Evolutionary conservation across 1,140 invertebrate species (phyloP).

Genomic region (Saccostrea echinata): DNA sequence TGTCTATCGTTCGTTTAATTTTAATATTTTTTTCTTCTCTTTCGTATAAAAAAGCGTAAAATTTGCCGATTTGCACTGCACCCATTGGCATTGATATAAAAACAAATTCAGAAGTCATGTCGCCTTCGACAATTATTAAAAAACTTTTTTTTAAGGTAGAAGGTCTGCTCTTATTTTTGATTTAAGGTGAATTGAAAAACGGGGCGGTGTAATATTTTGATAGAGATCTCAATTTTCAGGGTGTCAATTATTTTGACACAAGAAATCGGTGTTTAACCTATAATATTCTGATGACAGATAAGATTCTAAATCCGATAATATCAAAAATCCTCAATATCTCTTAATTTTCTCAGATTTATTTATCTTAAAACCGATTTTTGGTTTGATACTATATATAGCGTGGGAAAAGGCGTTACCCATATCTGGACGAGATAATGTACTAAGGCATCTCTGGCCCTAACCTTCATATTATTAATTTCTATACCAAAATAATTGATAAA

Average conservation of each 20-base stretch:
- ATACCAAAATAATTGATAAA: too few relatives aligned
- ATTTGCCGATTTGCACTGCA: background rate
- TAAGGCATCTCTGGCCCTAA: background rate
- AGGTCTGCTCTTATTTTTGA: background rate
- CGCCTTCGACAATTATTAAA: background rate
- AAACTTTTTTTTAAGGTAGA: background rate
- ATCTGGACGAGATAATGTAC: background rate
- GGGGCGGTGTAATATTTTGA: background rate
- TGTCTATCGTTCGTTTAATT: background rate
- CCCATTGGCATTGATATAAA: background rate
- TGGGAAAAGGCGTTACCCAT: background rate
- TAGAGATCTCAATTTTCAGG: background rate
- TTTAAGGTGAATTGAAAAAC: background rate
- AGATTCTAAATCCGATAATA: slow-evolving; percentile 3
- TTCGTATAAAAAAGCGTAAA: background rate
- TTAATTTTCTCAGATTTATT: slow-evolving; percentile 28
- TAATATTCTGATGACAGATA: slow-evolving; percentile 11
- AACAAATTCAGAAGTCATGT: background rate
- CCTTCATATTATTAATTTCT: background rate
- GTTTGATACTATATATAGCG: background rate
- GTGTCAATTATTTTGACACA: slow-evolving; percentile 37
- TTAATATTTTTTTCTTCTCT: background rate
- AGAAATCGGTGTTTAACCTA: slow-evolving; percentile 26
- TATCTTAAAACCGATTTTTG: background rate
- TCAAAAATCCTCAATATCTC: slow-evolving; percentile 24